A percentile compares a stretch with the other conserved stretches of the same genome.
Evolutionary conservation across 2,113 vertebrate genomes (phyloP).

Genomic region (Hippocampus guttulatus): DNA sequence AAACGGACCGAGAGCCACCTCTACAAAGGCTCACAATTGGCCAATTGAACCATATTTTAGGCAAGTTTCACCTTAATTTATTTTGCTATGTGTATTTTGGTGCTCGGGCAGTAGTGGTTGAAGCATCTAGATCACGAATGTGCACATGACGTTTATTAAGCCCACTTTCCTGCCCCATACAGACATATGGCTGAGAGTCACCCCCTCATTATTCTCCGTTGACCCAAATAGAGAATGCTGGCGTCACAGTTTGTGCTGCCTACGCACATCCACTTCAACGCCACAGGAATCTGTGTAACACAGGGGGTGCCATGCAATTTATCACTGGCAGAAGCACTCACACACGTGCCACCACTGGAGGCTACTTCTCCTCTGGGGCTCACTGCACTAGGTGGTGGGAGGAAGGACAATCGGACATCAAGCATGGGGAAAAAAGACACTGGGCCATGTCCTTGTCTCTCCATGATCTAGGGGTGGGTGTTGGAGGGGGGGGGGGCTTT

Average conservation of each 20-base stretch:
- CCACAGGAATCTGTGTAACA: constrained; percentile 44
- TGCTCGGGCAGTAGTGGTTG: background rate
- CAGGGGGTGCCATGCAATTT: constrained; percentile 45
- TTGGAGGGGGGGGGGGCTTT: background rate
- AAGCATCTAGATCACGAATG: constrained; percentile 16
- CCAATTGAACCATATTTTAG: background rate
- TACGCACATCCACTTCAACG: constrained; percentile 32
- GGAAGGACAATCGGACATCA: constrained; percentile 35
- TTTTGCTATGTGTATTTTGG: background rate
- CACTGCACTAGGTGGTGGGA: constrained; percentile 20
- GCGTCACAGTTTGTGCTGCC: constrained; percentile 47
- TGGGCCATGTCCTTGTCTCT: constrained; percentile 34
- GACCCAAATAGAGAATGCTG: constrained; percentile 42
- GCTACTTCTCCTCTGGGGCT: constrained; percentile 51
- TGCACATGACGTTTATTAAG: background rate
- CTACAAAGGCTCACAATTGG: background rate
- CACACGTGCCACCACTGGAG: constrained; percentile 44
- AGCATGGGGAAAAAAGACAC: constrained; percentile 10
- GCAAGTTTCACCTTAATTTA: background rate
- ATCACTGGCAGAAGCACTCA: constrained; percentile 58
- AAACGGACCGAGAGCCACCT: background rate
- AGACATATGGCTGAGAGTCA: constrained; percentile 44
- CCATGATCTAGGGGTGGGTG: background rate
- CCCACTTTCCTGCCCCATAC: constrained; percentile 9
- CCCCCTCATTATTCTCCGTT: constrained; percentile 55